phyloP scores from a whole-genome alignment of 2,113 vertebrate genomes.

The Urocitellus parryii region DNA sequence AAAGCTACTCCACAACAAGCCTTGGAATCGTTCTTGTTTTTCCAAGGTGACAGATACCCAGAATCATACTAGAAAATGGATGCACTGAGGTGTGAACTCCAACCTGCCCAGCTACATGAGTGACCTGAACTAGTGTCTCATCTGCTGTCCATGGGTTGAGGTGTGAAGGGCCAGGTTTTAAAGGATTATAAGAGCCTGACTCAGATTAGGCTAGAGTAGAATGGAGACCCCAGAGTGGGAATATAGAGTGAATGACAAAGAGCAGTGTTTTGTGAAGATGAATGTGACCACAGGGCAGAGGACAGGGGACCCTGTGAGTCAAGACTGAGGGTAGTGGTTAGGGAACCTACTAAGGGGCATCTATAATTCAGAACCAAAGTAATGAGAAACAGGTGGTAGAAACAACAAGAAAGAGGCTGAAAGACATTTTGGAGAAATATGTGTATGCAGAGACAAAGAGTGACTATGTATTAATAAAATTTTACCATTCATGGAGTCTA shows the following conservation, averaged over 20 bases:
- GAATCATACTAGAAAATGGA: neutral
- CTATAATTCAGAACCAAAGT: neutral
- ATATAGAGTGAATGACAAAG: neutral
- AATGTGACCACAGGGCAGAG: neutral
- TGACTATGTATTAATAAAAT: neutral
- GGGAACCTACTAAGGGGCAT: neutral
- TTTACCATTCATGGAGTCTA: too few relatives aligned
- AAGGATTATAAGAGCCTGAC: neutral
- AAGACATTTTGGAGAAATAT: neutral
- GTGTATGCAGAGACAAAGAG: neutral
- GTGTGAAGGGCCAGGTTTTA: neutral
- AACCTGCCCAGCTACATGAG: neutral
- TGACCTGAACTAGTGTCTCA: neutral
- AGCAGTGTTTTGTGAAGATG: neutral
- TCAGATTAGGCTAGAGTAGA: neutral
- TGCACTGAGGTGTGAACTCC: fast-evolving
- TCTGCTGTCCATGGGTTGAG: neutral
- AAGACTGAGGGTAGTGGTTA: neutral
- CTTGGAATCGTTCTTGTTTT: neutral
- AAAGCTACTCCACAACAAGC: neutral
- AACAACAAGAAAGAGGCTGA: neutral
- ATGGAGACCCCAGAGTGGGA: neutral
- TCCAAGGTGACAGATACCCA: neutral
- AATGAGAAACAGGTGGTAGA: neutral
- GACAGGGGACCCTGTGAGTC: neutral